Evolutionary conservation across 2,888 invertebrate species (phyloP), one percentile per base, ranked within the genome.

Genomic region (Creontiades dilutus): DNA sequence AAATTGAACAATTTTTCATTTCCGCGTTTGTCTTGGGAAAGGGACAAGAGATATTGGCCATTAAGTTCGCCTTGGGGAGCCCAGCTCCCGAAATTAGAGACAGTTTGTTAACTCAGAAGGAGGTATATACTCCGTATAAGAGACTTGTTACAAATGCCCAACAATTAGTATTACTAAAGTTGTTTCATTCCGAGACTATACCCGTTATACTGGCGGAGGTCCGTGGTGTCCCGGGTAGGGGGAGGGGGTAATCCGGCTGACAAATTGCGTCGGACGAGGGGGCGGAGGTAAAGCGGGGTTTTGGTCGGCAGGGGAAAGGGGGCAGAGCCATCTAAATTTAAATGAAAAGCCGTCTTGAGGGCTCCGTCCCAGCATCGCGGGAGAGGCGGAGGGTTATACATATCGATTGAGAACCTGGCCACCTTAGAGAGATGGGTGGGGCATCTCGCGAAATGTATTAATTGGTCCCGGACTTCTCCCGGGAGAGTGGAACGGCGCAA

Each of bases 361-460:
- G 75, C 85, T 82, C 37, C 82, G 14, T 19, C 23, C 11, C 14
- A 27, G 37, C 27, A 9, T 2, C 7, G 46, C 12, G 3, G 61
- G 76, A 76, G 55, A 68, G 55, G 28, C 16, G 12, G 27, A 76
- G 84, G 37, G 16, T 52, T 75, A 75, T 89, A 75, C 81, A 84
- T 91, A 92, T 92, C 92, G 92, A 92, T 92, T 91, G 88, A 88
- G 81, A 81, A 81, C 91, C 90, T 91, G 89, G 89, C 91, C 91
- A 91, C 91, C 91, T 91, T 91, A 78, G 90, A 91, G 91, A 85
- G 90, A 78, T 87, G 84, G 90, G 90, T 81, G 90, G 90, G 89
- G 90, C 91, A 91, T 91, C 91, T 91, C 91, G 91, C 91, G 91
- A 91, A 91, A 91, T 91, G 91, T 91, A 91, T 91, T 91, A 91